A percentile compares a stretch with the other conserved stretches of the same genome.
phyloP scores from a whole-genome alignment of 2,797 vertebrate genomes.

The Lycodopsis pacificus region DNA sequence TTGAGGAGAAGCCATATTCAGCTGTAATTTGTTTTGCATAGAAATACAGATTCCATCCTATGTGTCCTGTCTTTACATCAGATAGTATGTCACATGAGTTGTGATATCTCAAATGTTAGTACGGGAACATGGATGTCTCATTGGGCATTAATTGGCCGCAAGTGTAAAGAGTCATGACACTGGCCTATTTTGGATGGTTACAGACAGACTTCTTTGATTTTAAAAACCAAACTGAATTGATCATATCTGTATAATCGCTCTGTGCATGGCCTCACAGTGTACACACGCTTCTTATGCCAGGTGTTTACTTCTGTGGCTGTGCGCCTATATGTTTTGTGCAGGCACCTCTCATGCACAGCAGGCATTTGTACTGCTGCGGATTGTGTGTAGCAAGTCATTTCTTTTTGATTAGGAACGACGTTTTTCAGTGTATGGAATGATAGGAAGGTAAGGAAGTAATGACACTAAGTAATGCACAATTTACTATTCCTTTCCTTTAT shows the following conservation, averaged over 20 bases:
- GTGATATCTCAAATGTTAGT: neutral
- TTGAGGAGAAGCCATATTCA: conserved; percentile 27
- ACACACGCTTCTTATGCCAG: too few relatives aligned
- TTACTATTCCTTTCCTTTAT: too few relatives aligned
- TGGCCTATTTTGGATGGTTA: neutral
- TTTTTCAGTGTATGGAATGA: neutral
- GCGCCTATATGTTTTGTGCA: neutral
- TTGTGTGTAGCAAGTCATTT: neutral
- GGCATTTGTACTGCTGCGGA: neutral
- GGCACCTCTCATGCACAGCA: neutral
- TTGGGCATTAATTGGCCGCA: neutral
- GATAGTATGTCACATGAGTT: conserved; percentile 6
- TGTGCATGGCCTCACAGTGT: too few relatives aligned
- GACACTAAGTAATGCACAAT: too few relatives aligned
- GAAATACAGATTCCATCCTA: neutral
- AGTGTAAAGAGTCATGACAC: neutral
- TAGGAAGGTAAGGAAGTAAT: too few relatives aligned
- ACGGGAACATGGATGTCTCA: neutral
- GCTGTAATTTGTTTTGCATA: neutral
- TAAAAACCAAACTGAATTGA: neutral
- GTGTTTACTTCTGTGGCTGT: too few relatives aligned
- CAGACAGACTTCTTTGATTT: too few relatives aligned
- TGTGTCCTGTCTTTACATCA: conserved; percentile 8
- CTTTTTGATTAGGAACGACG: neutral
- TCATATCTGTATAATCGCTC: too few relatives aligned